Evolutionary conservation across 2,113 vertebrate genomes (phyloP), one percentile per base, ranked within the genome.

Genomic region (Oryzias curvinotus): DNA sequence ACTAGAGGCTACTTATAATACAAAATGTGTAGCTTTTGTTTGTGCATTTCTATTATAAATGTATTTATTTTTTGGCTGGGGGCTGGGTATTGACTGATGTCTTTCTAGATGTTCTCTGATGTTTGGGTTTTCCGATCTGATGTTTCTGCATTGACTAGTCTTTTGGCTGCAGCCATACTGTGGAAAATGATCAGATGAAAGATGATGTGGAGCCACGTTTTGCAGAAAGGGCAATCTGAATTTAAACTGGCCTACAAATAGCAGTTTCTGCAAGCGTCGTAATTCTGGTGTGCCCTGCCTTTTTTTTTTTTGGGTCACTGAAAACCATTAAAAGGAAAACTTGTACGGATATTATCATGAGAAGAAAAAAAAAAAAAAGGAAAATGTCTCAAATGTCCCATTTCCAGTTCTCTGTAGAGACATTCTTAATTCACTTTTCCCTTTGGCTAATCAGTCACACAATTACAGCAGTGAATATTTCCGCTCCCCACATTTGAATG

Each of bases 361-460:
- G 48, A 66, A 30, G 72, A 53, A 65, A 52, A 68, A 79, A 65
- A 71, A 67, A 0, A 75, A 52, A 65, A 56, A 71, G 73, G 63
- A 73, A 62, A 0, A 49, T 66, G 65, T 85, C 62, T 71, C 66
- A 81, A 85, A 69, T 88, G 62, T 42, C 81, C 89, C 76, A 87
- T 86, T 88, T 86, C 82, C 83, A 72, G 65, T 73, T 57, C 79
- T 87, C 80, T 66, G 57, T 67, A 80, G 80, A 82, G 76, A 63
- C 81, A 74, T 85, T 82, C 84, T 78, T 73, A 67, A 81, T 82
- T 79, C 80, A 60, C 63, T 65, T 47, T 72, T 73, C 77, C 21
- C 84, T 73, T 63, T 79, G 81, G 84, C 71, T 73, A 80, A 85
- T 86, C 79, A 83, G 74, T 86, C 82, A 80, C 77, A 83, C 75